Base-by-base conservation (phyloP, 1,140 invertebrate species). In the Leucophenga varia region DNA sequence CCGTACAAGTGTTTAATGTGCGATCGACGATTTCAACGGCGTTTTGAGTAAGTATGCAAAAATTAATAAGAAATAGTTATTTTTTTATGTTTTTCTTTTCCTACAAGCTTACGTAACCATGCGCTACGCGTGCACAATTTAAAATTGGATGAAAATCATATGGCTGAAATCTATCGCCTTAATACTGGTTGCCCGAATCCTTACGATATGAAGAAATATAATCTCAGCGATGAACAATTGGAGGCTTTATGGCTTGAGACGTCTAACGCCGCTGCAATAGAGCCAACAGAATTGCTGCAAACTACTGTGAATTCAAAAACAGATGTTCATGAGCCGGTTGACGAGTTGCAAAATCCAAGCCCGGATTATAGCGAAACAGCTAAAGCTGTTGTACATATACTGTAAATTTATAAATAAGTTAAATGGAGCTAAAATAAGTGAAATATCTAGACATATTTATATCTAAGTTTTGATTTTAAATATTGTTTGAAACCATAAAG, bases 1-100 rank as follows among this genome's bases (percentile, higher is more conserved):
- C 25, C 54, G 2, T 58, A 59, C 28, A 57, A 55, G 17, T 72
- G 69, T 39, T 60, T 60, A 2, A 48, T 55, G 37, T 72, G 69
- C 22, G 50, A 52, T 3, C 53, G 48, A 2, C 41, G 39, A 3
- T 72, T 69, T 46, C 43, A 63, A 32, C 45, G 57, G 10, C 54
- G 48, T 9, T 49, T 54, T 6, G 43, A 51, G 69, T 72, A 42
- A 64, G 69, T 53, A 12, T 10, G 9, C 1, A 19, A 12, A 34
- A 3, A n/a, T 25, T 4, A 1, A 9, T 18, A 5, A 40, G 18
- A 22, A 7, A 6, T 5, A 16, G 10, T 32, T 32, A 17, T 47
- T 34, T 37, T 17, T 22, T 17, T 18, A 18, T 49, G 6, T 18
- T 32, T 31, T 20, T 31, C 4, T 28, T 41, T 36, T 42, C 6